A percentile compares a stretch with the other conserved stretches of the same genome.
phyloP scores from a whole-genome alignment of 2,888 invertebrate genomes.

The Cephus sareptanus region DNA sequence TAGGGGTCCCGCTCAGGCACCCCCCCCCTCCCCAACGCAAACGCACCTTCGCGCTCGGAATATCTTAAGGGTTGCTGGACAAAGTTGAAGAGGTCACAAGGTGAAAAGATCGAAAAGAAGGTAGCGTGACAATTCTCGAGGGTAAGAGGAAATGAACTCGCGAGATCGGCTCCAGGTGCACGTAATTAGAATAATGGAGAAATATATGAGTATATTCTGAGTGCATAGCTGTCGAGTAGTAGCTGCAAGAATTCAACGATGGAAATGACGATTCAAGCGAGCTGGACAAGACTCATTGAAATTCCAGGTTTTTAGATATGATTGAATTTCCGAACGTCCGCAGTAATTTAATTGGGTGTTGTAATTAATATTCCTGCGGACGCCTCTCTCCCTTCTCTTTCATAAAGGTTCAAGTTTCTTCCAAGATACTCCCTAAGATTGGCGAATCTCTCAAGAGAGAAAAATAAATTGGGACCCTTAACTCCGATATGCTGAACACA shows the following conservation, averaged over 20 bases:
- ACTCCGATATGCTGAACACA: not conserved
- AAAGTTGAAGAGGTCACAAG: not conserved
- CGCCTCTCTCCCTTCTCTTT: not conserved
- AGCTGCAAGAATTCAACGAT: not conserved
- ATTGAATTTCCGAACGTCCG: not conserved
- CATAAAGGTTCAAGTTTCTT: not conserved
- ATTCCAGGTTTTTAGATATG: not conserved
- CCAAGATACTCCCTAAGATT: not conserved
- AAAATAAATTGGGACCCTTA: not conserved
- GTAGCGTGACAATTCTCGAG: too few species aligned
- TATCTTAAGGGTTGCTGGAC: not conserved
- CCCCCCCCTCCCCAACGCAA: too few species aligned
- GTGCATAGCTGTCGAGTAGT: not conserved
- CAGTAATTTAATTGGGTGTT: conserved; percentile 1
- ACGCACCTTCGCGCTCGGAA: too few species aligned
- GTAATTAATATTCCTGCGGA: not conserved
- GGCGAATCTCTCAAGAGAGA: not conserved
- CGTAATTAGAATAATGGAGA: not conserved
- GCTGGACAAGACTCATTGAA: not conserved
- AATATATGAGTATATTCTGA: not conserved
- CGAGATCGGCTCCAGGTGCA: not conserved
- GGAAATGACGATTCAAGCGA: not conserved
- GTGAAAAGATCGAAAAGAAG: not conserved
- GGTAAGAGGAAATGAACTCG: too few species aligned
- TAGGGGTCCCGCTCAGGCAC: too few species aligned